phyloP scores from a whole-genome alignment of 2,797 vertebrate species.

The Tangara arthus region DNA sequence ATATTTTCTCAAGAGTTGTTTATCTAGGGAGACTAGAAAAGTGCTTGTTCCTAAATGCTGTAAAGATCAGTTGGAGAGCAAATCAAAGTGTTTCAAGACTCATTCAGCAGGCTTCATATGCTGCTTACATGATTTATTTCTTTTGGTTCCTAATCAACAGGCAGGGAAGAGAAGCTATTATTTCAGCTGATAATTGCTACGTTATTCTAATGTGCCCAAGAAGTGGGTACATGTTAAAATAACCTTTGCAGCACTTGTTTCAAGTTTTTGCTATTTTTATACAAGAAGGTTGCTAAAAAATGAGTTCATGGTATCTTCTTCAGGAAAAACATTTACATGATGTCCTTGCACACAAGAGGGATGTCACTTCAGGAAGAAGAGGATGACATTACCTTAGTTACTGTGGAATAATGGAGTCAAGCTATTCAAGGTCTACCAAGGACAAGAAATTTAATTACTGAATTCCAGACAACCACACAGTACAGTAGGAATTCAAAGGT shows the following conservation, averaged over 20 bases:
- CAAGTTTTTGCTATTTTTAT: background rate
- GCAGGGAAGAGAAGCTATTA: background rate
- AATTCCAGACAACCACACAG: background rate
- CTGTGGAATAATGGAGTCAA: background rate
- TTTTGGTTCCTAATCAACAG: background rate
- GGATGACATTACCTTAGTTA: background rate
- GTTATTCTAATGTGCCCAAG: background rate
- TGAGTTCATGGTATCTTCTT: background rate
- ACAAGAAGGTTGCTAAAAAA: background rate
- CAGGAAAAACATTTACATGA: background rate
- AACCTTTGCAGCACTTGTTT: background rate
- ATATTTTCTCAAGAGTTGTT: slow-evolving; percentile 28
- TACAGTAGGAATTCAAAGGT: background rate
- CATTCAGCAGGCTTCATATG: background rate
- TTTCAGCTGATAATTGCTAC: background rate
- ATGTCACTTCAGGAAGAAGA: background rate
- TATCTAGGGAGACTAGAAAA: background rate
- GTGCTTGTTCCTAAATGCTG: background rate
- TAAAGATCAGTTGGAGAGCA: background rate
- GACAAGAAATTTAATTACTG: background rate
- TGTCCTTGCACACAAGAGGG: background rate
- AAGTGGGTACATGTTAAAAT: background rate
- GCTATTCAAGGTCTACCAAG: background rate
- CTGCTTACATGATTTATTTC: background rate
- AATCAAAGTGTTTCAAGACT: background rate